Evolutionary conservation across 2,113 vertebrate species (phyloP), one percentile per base, ranked within the genome.

Genomic region (Tyrannus savana): DNA sequence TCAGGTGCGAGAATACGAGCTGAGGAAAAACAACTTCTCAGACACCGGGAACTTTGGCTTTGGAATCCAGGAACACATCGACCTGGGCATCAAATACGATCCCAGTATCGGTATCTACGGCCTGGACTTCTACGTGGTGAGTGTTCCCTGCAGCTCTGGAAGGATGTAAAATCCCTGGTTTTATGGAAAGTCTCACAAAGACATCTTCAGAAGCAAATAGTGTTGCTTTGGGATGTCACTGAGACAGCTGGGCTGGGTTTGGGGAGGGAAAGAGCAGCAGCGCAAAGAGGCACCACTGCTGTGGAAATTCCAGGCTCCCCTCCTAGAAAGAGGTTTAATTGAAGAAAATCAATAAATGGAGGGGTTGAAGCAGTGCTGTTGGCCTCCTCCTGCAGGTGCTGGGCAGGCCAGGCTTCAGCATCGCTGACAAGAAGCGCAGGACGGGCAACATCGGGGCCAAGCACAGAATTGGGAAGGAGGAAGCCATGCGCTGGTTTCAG

Each of bases 401-500:
- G 98, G 99, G 99, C 96, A 98, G 99, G 96, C 99, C 99, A 4
- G 99, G 99, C 1, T 99, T 99, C 98, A 99, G 99, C 98, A 99
- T 99, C 6, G 99, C 99, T 16, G 99, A 99, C 98, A 99, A 99
- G 98, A 99, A 99, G 86, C 98, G 98, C 97, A 99, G 99, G 97
- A 98, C 98, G 56, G 99, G 99, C 95, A 98, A 98, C 97, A 99
- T 99, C 52, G 99, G 99, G 49, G 98, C 98, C 98, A 99, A 98
- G 96, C 99, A 99, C 98, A 98, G 99, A 88, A 99, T 99, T 96
- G 98, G 99, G 73, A 99, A 99, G 97, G 99, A 99, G 97, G 99
- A 99, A 95, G 98, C 99, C 96, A 99, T 99, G 99, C 99, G 99
- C 97, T 99, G 99, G 99, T 99, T 99, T 96, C 99, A 99, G 97